Evolutionary conservation across 2,797 vertebrate species (phyloP).

Genomic region (Champsocephalus gunnari): DNA sequence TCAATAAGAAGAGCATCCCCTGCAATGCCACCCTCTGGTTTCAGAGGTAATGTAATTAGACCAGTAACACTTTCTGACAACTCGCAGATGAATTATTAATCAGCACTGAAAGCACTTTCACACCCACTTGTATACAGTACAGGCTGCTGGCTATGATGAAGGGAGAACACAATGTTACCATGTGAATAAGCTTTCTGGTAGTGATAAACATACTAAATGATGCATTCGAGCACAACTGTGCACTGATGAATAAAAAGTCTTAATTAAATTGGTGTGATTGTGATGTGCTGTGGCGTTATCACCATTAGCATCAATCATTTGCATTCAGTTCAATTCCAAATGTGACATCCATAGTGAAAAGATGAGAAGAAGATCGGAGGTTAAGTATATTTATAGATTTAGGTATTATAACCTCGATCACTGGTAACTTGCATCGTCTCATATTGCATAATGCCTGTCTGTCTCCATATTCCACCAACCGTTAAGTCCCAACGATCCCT

Average conservation of each 20-base stretch:
- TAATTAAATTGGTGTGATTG: conserved; percentile 3
- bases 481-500: conserved; percentile 37
- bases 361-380: conserved; percentile 2
- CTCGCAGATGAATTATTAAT: conserved; percentile 64
- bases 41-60: conserved; percentile 40
- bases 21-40: conserved; percentile 15
- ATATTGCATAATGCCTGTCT: background rate
- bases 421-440: background rate
- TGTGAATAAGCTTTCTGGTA: conserved; percentile 22
- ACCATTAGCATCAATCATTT: conserved; percentile 27
- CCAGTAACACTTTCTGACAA: conserved; percentile 48
- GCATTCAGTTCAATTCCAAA: background rate
- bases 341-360: conserved; percentile 1
- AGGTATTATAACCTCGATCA: background rate
- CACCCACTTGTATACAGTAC: conserved; percentile 19
- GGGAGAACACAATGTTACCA: conserved; percentile 8
- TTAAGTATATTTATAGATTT: conserved; percentile 23
- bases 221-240: conserved; percentile 4
- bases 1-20: conserved; percentile 33
- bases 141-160: background rate
- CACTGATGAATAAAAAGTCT: background rate
- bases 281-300: conserved; percentile 8
- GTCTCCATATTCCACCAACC: conserved; percentile 33
- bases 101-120: conserved; percentile 44
- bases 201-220: background rate